Evolutionary conservation across 2,113 vertebrate species (phyloP), one percentile per base, ranked within the genome.

Genomic region (Coturnix japonica): DNA sequence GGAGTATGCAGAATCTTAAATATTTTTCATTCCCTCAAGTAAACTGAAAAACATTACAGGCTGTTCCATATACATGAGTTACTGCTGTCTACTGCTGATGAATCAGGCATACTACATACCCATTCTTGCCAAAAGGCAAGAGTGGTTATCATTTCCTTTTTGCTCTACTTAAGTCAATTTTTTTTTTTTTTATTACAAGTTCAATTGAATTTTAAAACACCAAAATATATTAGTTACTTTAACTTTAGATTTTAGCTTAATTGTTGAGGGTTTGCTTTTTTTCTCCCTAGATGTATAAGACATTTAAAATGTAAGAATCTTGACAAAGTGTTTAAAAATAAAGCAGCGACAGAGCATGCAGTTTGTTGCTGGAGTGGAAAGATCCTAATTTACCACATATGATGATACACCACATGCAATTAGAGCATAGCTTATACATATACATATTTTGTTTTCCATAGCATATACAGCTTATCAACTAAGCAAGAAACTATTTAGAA

Each of bases 201-300:
- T 94, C 60, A 95, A 94, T 8, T 90, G 74, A 91, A 91, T 89
- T 96, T 93, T 93, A 94, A 97, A 96, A 92, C 39, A 46, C 63
- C 85, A 79, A 86, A 73, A 87, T 39, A 74, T 71, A 88, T 66
- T 84, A 74, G 46, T 39, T 75, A 31, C 39, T 33, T 94, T 84
- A 67, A 79, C 69, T 91, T 49, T 59, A 83, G 63, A 87, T 76
- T 85, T 37, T 82, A 76, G 88, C 84, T 91, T 76, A 93, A 81
- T 87, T 57, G 7, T 66, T 2, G 0, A 19, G 23, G 25, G 15
- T 57, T 14, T 69, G 63, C 39, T 47, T 7, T 4, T 4, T 28
- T 30, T 30, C 8, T 53, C 26, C 44, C 54, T 14, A 35, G 75
- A 33, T 41, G 5, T 61, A 72, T 49, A 46, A 91, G 2, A 3